A percentile compares a stretch with the other conserved stretches of the same genome.
phyloP scores from a whole-genome alignment of 2,797 vertebrate genomes.

The Enteromius fasciolatus region DNA sequence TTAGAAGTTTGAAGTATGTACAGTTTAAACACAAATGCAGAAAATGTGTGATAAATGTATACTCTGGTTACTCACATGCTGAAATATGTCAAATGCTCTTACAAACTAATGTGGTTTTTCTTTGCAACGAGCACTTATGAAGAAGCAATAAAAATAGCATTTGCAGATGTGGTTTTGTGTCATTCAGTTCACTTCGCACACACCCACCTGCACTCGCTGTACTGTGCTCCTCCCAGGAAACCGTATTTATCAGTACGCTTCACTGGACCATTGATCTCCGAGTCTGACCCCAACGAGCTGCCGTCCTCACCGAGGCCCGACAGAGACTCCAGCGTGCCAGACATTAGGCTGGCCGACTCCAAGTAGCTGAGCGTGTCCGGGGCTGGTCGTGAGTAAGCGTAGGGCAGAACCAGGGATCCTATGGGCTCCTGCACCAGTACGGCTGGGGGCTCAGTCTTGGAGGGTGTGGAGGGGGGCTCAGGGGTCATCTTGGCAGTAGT shows the following conservation, averaged over 20 bases:
- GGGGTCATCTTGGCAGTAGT: conserved; percentile 35
- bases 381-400: conserved; percentile 67
- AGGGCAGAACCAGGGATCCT: conserved; percentile 48
- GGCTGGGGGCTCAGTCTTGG: conserved; percentile 62
- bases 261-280: conserved; percentile 84
- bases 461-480: conserved; percentile 62
- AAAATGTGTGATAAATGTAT: neutral
- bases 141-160: neutral
- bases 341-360: conserved; percentile 91
- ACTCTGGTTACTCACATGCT: neutral
- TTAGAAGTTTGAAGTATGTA: neutral
- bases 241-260: conserved; percentile 90
- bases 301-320: conserved; percentile 83
- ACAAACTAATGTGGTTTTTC: neutral
- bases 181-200: neutral
- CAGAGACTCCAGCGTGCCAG: conserved; percentile 89
- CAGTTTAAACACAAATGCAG: neutral
- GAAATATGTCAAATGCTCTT: neutral
- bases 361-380: conserved; percentile 87
- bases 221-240: conserved; percentile 89
- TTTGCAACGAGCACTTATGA: neutral
- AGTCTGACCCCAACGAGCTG: conserved; percentile 91
- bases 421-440: conserved; percentile 75
- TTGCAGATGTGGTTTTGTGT: neutral
- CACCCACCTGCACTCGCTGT: conserved; percentile 76